These are phyloP conservation scores for Diadegma fenestrale DNA, from an alignment of 2,888 invertebrate genomes.

Conservation along the genomic window DNA sequence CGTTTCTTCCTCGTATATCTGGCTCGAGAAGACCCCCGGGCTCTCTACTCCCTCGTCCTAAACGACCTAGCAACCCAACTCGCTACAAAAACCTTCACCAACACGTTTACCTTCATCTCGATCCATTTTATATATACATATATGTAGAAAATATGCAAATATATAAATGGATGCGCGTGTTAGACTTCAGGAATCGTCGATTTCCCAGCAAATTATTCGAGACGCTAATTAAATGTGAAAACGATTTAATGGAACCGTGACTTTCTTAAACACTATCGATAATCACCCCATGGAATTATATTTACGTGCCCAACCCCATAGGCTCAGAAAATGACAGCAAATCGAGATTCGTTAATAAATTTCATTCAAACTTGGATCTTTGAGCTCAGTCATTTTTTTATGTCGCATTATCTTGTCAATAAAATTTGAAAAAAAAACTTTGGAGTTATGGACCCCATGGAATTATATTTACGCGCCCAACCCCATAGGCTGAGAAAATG, in stretches of 20 bases:
- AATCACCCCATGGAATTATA: slow-evolving; percentile 34
- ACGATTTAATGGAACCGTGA: slow-evolving; percentile 21
- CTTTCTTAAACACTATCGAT: slow-evolving; percentile 26
- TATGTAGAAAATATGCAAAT: slow-evolving; percentile 6
- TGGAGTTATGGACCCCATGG: too few species aligned
- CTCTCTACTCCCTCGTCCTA: slow-evolving; percentile 3
- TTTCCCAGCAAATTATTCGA: slow-evolving; percentile 80
- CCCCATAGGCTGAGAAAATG: too few species aligned
- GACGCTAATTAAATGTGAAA: slow-evolving; percentile 81
- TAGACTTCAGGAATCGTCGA: slow-evolving; percentile 40
- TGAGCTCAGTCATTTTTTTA: too few species aligned
- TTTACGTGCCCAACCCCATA: not conserved
- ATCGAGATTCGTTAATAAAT: too few species aligned
- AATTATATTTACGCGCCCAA: too few species aligned
- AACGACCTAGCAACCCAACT: slow-evolving; percentile 38
- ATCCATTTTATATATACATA: slow-evolving; percentile 25
- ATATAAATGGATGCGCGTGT: not conserved
- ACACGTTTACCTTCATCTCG: slow-evolving; percentile 37
- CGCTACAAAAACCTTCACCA: slow-evolving; percentile 19
- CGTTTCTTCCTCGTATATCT: slow-evolving; percentile 64
- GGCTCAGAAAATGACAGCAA: too few species aligned
- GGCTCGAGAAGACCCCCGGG: slow-evolving; percentile 63
- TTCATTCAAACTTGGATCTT: too few species aligned
- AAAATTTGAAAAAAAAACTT: too few species aligned
- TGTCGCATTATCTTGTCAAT: too few species aligned